Base-by-base conservation (phyloP, 2,113 vertebrate species). In the Lates calcarifer region DNA sequence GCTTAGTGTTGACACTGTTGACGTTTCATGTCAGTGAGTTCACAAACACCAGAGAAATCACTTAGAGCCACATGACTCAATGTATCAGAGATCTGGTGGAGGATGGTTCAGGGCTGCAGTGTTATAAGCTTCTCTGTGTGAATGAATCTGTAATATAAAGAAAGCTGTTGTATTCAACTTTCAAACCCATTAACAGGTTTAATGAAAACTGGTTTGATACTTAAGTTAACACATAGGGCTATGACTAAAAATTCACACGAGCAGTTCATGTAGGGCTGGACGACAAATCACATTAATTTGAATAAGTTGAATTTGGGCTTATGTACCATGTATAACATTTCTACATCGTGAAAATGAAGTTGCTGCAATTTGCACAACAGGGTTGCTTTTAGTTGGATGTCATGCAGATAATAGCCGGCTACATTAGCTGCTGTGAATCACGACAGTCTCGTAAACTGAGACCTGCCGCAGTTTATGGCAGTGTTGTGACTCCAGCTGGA, bases 1-100 rank as follows among this genome's bases (percentile, higher is more conserved):
- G 8, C 15, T 29, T 71, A 66, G 53, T 43, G 51, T 22, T 79
- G 69, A 71, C 18, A 67, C 57, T 75, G 65, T 55, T 79, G 74
- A 84, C 67, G 39, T 60, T 72, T 75, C 43, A 31, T 79, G 58
- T 67, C 47, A 22, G 65, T 41, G 57, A 47, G 29, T 75, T 79
- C 65, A 79, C 53, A 74, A 51, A 45, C n/a, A 82, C 39, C 2
- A 11, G 41, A 62, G 56, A 53, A 77, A 47, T 74, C 43, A n/a
- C 51, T 77, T 17, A n/a, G 33, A 72, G 47, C 26, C 13, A 24
- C 6, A 8, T 62, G 77, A 67, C 8, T 35, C 56, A 28, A 65
- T 61, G 67, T 45, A 12, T 58, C 7, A 43, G 17, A 55, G 11
- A 75, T 71, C 20, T 57, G 20, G 8, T 53, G 15, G 31, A 60